Evolutionary conservation across 2,888 invertebrate species (phyloP), one percentile per base, ranked within the genome.

Genomic region (Lampropteryx suffumata): DNA sequence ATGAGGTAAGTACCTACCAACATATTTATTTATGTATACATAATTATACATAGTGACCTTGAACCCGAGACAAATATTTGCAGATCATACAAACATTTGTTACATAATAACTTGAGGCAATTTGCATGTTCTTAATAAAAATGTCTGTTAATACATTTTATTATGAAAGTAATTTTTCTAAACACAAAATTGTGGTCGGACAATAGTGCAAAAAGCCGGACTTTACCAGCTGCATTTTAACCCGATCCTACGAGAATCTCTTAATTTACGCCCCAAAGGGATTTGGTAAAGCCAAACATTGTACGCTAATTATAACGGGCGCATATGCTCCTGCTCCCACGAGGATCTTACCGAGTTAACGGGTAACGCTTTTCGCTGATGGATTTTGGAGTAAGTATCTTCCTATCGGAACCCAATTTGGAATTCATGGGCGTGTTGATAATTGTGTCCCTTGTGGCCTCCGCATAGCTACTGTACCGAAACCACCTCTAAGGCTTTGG

Each of bases 201-300:
- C 13, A 3, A 10, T 11, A 1, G 1, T 17, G 5, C 8, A 26
- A 48, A 42, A 41, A 42, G 48, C 13, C 48, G 48, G 36, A 36
- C 7, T n/a, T 10, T n/a, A 2, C 4, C 17, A 35, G 11, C 41
- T 11, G n/a, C 42, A 13, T 34, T 13, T 37, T 29, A 17, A 46
- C 17, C 40, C 32, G 33, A 44, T 41, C 76, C 74, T 74, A 74
- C 68, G 67, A 44, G 82, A 86, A 88, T 89, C 88, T 89, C 88
- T 89, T 89, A 89, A 90, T 89, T 89, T 90, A 89, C 87, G 90
- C 84, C 88, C 89, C 85, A 79, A 82, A 84, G 84, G 89, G 89
- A 89, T 90, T 90, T 85, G 79, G 76, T 79, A 84, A 90, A 89
- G 87, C 89, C 87, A 90, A 89, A 89, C 89, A 89, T 87, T 89